phyloP scores from a whole-genome alignment of 2,113 vertebrate genomes.

The Bombycilla garrulus region DNA sequence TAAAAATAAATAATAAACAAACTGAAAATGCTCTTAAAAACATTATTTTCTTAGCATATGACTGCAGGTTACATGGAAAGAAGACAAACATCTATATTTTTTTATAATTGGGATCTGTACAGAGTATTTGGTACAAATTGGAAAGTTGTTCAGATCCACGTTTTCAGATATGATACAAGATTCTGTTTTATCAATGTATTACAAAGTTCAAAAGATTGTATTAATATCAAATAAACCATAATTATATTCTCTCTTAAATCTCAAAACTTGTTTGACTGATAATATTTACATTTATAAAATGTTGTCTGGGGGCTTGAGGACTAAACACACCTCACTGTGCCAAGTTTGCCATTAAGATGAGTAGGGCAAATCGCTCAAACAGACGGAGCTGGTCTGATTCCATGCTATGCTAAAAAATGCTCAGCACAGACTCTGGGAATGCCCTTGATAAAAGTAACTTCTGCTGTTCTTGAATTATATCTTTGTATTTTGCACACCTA shows the following conservation, averaged over 20 bases:
- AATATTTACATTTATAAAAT: not conserved
- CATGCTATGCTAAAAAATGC: not conserved
- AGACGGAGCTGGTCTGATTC: not conserved
- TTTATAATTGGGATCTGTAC: not conserved
- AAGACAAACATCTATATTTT: not conserved
- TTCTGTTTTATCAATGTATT: not conserved
- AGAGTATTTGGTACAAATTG: not conserved
- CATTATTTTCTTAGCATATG: not conserved
- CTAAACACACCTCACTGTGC: not conserved
- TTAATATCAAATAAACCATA: not conserved
- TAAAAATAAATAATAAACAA: not conserved
- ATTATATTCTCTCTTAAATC: not conserved
- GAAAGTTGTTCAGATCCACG: not conserved
- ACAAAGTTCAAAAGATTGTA: not conserved
- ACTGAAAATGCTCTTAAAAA: not conserved
- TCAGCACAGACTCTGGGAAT: not conserved
- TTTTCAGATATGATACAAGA: not conserved
- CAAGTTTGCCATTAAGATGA: not conserved
- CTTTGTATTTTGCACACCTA: not conserved
- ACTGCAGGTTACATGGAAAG: not conserved
- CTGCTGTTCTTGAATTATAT: not conserved
- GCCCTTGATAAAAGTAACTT: not conserved
- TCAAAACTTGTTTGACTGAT: not conserved
- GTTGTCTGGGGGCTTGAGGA: not conserved
- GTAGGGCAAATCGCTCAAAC: fast-evolving